Conservation (phyloP, 2,113 vertebrate species). For the Xenotilapia longispinis region DNA sequence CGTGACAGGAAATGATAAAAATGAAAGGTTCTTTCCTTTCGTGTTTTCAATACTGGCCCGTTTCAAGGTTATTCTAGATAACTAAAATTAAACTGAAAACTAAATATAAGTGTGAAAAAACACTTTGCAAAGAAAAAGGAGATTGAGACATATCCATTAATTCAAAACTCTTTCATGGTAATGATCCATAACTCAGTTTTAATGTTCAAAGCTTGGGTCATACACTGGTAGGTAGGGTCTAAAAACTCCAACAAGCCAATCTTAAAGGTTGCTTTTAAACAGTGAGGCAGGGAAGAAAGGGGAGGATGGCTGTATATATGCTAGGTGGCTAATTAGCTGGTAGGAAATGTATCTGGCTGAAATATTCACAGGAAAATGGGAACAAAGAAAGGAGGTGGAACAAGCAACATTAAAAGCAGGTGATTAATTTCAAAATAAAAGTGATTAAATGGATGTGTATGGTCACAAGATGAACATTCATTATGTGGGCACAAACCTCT, state of each 20-base stretch:
- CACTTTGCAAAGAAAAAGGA: neutral
- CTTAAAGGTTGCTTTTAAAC: neutral
- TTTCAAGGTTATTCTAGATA: neutral
- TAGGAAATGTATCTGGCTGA: neutral
- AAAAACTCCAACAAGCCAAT: neutral
- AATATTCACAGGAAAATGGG: neutral
- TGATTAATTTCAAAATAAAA: neutral
- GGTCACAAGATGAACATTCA: neutral
- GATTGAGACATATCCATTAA: neutral
- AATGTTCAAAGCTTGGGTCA: neutral
- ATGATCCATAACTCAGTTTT: neutral
- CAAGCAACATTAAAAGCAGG: neutral
- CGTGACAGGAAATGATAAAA: neutral
- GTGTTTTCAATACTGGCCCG: neutral
- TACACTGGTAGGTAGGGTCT: neutral
- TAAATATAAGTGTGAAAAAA: neutral
- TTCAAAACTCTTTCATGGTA: accelerated
- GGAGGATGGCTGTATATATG: neutral
- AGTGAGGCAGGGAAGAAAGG: accelerated
- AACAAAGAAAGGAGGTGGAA: neutral
- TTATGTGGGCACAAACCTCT: accelerated
- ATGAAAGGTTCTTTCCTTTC: neutral
- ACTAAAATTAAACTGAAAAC: neutral
- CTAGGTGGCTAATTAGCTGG: neutral
- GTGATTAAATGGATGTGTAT: accelerated